Evolutionary conservation across 2,113 vertebrate genomes (phyloP).

Genomic region (Hemiprocne comata): DNA sequence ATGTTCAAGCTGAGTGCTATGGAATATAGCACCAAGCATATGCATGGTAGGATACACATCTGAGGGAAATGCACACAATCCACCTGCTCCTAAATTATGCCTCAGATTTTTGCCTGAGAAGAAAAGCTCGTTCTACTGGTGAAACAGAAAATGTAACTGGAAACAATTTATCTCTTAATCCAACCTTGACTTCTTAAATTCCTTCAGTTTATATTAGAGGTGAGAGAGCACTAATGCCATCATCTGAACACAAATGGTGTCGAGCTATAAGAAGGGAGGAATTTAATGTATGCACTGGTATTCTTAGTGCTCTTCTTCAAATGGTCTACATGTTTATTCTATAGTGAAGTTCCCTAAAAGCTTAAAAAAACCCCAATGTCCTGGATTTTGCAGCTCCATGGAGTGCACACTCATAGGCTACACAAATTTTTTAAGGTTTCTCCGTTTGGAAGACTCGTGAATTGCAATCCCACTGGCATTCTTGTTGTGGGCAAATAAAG

Average conservation of each 20-base stretch:
- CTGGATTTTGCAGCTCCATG: neutral
- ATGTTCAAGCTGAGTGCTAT: neutral
- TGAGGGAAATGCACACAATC: neutral
- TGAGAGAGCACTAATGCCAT: neutral
- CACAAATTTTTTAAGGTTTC: neutral
- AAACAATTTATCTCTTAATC: neutral
- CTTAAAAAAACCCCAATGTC: neutral
- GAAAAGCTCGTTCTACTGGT: slow-evolving; percentile 7
- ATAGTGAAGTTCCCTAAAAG: neutral
- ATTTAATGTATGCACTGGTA: neutral
- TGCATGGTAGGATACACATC: neutral
- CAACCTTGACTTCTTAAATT: neutral
- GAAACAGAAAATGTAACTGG: neutral
- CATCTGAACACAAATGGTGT: neutral
- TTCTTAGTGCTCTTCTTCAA: neutral
- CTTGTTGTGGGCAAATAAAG: neutral
- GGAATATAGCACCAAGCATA: neutral
- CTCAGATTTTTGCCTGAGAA: neutral
- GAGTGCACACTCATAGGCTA: neutral
- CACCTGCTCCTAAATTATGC: neutral
- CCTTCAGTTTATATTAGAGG: neutral
- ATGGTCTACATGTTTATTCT: neutral
- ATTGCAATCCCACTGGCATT: accelerated
- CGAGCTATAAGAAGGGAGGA: neutral
- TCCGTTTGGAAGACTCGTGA: neutral